Percentiles rank a stretch among this genome's conserved stretches.
These are phyloP conservation scores for Octodon degus DNA, from an alignment of 2,113 vertebrate species.

Conservation along the genomic window DNA sequence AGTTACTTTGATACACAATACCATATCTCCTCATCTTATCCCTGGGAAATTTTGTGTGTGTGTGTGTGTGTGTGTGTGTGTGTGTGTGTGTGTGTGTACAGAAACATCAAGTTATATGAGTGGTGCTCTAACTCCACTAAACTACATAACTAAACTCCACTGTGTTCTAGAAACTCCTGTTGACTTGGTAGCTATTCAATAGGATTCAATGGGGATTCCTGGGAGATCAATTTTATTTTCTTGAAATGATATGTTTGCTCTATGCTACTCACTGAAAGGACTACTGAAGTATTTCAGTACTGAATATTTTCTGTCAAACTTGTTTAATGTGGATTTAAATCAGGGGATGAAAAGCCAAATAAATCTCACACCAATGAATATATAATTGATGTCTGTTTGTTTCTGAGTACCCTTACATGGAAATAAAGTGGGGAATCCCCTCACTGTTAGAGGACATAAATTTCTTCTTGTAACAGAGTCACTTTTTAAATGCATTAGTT, in stretches of 20 bases:
- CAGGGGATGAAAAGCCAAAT: not conserved
- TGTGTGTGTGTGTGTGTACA: not conserved
- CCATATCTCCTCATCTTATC: not conserved
- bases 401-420: not conserved
- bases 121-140: not conserved
- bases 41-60: not conserved
- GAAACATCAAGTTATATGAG: not conserved
- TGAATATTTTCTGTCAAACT: not conserved
- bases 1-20: not conserved
- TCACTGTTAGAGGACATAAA: not conserved
- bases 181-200: not conserved
- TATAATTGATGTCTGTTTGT: not conserved
- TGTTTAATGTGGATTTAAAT: not conserved
- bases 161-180: not conserved
- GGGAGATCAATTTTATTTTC: conserved; percentile 5
- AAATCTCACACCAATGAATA: not conserved
- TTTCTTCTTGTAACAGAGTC: not conserved
- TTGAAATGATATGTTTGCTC: not conserved
- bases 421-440: not conserved
- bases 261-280: not conserved
- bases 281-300: not conserved
- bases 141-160: not conserved
- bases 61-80: not conserved
- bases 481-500: not conserved
- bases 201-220: not conserved